A percentile compares a stretch with the other conserved stretches of the same genome.
phyloP scores from a whole-genome alignment of 2,113 vertebrate species.

The Felis catus region F.catus_Fca126_mat1.0 CM031424.1:65573501-65574000 shows the following conservation, averaged over 20 bases:
- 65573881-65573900: background rate
- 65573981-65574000: background rate
- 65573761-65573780: background rate
- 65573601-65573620: background rate
- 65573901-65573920: background rate
- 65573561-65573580: background rate
- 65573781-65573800: background rate
- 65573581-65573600: background rate
- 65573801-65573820: background rate
- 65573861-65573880: background rate
- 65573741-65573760: background rate
- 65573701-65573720: background rate
- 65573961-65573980: background rate
- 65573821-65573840: background rate
- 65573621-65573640: background rate
- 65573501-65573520: background rate
- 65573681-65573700: background rate
- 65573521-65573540: background rate
- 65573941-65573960: background rate
- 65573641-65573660: background rate
- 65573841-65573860: background rate
- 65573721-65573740: background rate
- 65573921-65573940: background rate
- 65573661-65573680: constrained; percentile 12
- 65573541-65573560: background rate